phyloP scores from a whole-genome alignment of 37 sponge, comb jelly and placozoan species.

The Cladorhizidae sp. region DNA sequence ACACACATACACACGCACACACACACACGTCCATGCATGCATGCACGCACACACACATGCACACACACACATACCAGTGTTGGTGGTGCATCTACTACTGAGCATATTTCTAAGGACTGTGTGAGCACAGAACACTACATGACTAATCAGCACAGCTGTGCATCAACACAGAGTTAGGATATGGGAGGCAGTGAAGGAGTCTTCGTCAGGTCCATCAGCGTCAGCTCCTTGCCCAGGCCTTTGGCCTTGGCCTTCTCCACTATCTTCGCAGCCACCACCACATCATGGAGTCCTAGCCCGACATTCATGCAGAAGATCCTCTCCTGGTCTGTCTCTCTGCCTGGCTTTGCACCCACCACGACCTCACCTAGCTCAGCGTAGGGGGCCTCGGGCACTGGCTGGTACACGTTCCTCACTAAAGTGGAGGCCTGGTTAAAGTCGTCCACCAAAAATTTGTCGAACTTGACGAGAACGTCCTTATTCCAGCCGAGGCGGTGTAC shows the following conservation, averaged over 20 bases:
- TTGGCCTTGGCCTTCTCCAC: constrained; percentile 29
- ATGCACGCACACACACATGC: too few relatives aligned
- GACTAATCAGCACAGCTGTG: background rate
- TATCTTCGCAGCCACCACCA: background rate
- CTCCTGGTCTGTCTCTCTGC: constrained; percentile 22
- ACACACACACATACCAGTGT: too few relatives aligned
- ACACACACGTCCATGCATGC: too few relatives aligned
- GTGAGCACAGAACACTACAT: too few relatives aligned
- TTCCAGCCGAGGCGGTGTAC: constrained; percentile 29
- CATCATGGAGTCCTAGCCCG: constrained; percentile 41
- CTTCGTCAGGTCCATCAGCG: constrained; percentile 1
- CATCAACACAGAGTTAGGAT: too few relatives aligned
- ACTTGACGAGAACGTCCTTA: constrained; percentile 1
- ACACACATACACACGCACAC: too few relatives aligned
- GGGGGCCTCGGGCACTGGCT: constrained; percentile 4
- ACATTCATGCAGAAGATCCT: constrained; percentile 29
- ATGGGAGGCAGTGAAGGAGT: constrained; percentile 31
- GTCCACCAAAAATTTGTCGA: constrained; percentile 33
- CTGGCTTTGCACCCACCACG: constrained; percentile 23
- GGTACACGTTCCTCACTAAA: background rate
- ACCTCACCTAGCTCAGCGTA: constrained; percentile 37
- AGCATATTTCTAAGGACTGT: too few relatives aligned
- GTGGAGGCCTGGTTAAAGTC: constrained; percentile 15
- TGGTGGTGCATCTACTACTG: too few relatives aligned
- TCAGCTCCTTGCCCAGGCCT: constrained; percentile 20